Evolutionary conservation across 2,888 invertebrate genomes (phyloP), one percentile per base, ranked within the genome.

Genomic region (Syritta pipiens): DNA sequence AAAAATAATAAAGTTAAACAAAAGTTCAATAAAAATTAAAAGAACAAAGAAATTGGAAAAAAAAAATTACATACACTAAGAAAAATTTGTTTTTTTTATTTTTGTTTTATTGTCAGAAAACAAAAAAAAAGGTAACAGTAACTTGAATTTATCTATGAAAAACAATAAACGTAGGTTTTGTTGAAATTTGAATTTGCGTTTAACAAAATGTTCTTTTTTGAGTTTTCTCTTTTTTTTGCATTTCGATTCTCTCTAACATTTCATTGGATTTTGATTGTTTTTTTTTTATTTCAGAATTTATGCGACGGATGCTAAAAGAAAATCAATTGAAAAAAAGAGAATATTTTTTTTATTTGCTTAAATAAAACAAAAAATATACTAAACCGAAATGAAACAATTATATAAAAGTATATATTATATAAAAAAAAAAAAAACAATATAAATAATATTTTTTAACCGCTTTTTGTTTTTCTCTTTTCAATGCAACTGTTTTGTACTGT

Each of bases 141-240:
- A 49, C 46, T 75, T 67, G 59, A 67, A 62, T 51, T 60, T 63
- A 42, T 65, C 57, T 67, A 71, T 14, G 35, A 48, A 63, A 51
- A 81, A 72, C 30, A 62, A 76, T 76, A 40, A 72, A 67, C 44
- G 40, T 59, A 53, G 51, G n/a, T 40, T 48, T 42, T 40, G 51
- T 76, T 81, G 35, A 67, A 60, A 72, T 76, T 81, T 55, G 37
- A 62, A 62, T 65, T 71, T 76, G 37, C 44, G 63, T 28, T 48
- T 53, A 28, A 53, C 17, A 69, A 24, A 74, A 59, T 63, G 14
- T 24, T 68, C 32, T n/a, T 40, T 63, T 55, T 24, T 22, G 12
- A 26, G 30, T 9, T 57, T 30, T 30, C 22, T 59, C 17, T 48
- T 68, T 59, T 19, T 12, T 32, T 51, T 42, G 28, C 14, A 26